These are phyloP conservation scores for Drosophila affinis DNA, from an alignment of 2,888 invertebrate species.

Conservation along the genomic window DNA sequence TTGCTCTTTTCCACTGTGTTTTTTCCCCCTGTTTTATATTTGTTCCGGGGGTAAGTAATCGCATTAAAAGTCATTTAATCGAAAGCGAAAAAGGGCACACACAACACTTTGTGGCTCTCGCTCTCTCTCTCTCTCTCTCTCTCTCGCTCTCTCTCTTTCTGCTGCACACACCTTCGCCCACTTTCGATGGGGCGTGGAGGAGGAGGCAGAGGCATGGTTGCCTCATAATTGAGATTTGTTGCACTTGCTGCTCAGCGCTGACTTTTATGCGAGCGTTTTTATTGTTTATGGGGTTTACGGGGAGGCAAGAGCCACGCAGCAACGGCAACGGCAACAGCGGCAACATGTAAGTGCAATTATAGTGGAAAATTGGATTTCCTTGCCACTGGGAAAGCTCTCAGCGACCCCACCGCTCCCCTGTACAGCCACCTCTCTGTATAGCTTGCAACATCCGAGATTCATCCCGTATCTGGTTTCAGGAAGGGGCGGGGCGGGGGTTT, in stretches of 20 bases:
- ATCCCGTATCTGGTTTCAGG: conserved; percentile 14
- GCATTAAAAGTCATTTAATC: conserved; percentile 77
- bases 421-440: not conserved
- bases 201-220: not conserved
- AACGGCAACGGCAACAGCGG: conserved; percentile 41
- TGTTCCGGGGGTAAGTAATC: conserved; percentile 67
- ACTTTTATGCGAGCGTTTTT: conserved; percentile 70
- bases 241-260: conserved; percentile 68
- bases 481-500: not conserved
- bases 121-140: not conserved
- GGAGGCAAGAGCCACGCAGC: not conserved
- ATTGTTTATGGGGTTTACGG: conserved; percentile 50
- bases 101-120: conserved; percentile 1
- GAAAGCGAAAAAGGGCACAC: conserved; percentile 59
- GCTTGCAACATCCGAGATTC: not conserved
- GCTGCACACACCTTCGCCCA: conserved; percentile 37
- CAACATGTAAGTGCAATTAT: conserved; percentile 73
- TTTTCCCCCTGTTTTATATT: conserved; percentile 16
- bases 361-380: conserved; percentile 72
- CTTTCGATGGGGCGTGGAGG: conserved; percentile 17
- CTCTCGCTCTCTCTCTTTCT: not conserved
- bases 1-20: conserved; percentile 14
- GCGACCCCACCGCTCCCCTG: not conserved
- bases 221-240: conserved; percentile 76
- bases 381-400: conserved; percentile 27